Evolutionary conservation across 2,888 invertebrate species (phyloP), one percentile per base, ranked within the genome.

Genomic region (Synergus laeviventris): DNA sequence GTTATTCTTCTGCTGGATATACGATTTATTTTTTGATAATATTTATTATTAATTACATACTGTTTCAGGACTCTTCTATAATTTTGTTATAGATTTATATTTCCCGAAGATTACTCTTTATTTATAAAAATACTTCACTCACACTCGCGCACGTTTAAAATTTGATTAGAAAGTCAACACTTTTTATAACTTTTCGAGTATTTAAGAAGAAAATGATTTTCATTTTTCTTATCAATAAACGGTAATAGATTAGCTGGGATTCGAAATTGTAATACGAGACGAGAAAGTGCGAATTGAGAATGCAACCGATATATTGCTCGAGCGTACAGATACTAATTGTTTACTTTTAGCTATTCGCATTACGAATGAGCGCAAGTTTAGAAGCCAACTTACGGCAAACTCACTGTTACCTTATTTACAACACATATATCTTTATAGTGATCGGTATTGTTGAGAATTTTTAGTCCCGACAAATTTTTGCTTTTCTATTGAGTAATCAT

Each of bases 241-340:
- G 61, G 61, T 36, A 61, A 36, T 61, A 36, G 36, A 36, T 61
- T 61, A 31, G 36, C 5, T 4, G 31, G 36, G 31, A 61, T 61
- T 61, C 36, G 24, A 61, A 61, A 14, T 61, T 36, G 12, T 36
- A 61, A 61, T 31, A 36, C 36, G 36, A 61, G 11, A 59, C 8
- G 36, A 36, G 61, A 61, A 61, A 61, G 24, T 61, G 61, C 61
- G 61, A 61, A 61, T 24, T 31, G 24, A 61, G 61, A 61, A 61
- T 61, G 61, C 61, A 61, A 31, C 61, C 31, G 56, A 56, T 56
- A 56, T 56, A 56, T 56, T 8, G 56, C 56, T 21, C 14, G 60
- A n/a, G 12, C 16, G 9, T n/a, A n/a, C n/a, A 61, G 61, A n/a
- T 61, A 61, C 60, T 61, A 61, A 61, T 61, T 61, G 60, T 60